Base-by-base conservation (phyloP, 2,888 invertebrate genomes). In the Odiellus spinosus region DNA sequence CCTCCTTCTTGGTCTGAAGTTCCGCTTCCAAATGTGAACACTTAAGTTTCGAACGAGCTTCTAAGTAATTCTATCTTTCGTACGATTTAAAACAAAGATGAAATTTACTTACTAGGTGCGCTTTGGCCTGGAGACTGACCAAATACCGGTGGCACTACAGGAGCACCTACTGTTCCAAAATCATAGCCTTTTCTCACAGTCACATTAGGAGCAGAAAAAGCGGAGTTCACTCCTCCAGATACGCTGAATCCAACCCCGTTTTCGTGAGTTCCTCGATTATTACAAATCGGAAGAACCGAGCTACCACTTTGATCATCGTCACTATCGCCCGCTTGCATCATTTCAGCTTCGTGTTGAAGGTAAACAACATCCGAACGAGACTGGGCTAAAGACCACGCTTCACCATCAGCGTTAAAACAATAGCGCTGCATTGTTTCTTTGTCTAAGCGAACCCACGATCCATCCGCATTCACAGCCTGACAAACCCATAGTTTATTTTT, bases 341-440 rank as follows among this genome's bases (percentile, higher is more conserved):
- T 60, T 44, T 72, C 71, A 3, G 65, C 67, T 45, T 73, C 72
- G 49, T 72, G 71, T 47, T 65, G 75, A 58, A 82, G 69, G 62
- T 79, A 81, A 6, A 74, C 68, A 8, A 74, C 71, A 53, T 76
- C 76, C 49, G 75, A 73, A 51, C 72, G 72, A 50, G 75, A 75
- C 46, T 75, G 71, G 1, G 78, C 78, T 41, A 81, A 65, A 1
- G 78, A 77, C 81, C 81, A 81, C 2, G 78, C 79, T 57, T 80
- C 79, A 1, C 74, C 73, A 36, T 77, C 77, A 42, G 71, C 69
- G 52, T 74, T 74, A 59, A 77, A 77, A 56, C 80, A 79, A 63
- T 75, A 79, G 59, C 76, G 76, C 47, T 72, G 70, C 45, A 73
- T 72, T 40, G 64, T 66, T 4, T 73, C 70, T 48, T 71, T 70